phyloP scores from a whole-genome alignment of 2,888 invertebrate genomes.

The Ornithoptera priamus region DNA sequence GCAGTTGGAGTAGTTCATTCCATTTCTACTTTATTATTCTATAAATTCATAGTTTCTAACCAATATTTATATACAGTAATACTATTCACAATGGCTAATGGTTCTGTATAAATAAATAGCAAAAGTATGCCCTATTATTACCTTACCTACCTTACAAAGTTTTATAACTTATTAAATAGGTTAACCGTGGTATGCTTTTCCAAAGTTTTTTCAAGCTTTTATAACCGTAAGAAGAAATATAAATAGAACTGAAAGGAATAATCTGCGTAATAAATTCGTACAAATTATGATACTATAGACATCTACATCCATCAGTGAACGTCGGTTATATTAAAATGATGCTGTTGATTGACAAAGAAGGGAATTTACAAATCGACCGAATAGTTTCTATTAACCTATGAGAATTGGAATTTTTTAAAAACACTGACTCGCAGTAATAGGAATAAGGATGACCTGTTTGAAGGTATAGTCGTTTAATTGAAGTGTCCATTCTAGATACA shows the following conservation, averaged over 20 bases:
- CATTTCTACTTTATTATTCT: background rate
- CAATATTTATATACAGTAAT: no score
- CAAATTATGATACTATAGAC: background rate
- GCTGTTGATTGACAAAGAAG: background rate
- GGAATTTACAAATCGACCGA: background rate
- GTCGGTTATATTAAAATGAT: no score
- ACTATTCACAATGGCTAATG: no score
- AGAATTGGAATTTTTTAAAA: conserved; percentile 16
- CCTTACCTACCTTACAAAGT: no score
- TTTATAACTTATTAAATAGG: no score
- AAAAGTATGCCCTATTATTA: no score
- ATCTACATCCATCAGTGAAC: background rate
- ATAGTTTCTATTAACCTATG: conserved; percentile 14
- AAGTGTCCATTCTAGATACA: conserved; percentile 41
- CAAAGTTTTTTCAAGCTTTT: no score
- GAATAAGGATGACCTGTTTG: conserved; percentile 37
- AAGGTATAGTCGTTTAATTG: conserved; percentile 43
- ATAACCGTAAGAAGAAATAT: background rate
- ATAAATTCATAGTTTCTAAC: background rate
- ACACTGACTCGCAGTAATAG: conserved; percentile 35
- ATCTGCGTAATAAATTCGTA: background rate
- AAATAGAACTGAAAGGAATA: background rate
- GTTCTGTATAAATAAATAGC: no score
- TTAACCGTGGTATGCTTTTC: no score
- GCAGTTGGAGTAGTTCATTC: background rate